These are phyloP conservation scores for Julus scandinavius DNA, from an alignment of 2,888 invertebrate species.

Conservation along the genomic window DNA sequence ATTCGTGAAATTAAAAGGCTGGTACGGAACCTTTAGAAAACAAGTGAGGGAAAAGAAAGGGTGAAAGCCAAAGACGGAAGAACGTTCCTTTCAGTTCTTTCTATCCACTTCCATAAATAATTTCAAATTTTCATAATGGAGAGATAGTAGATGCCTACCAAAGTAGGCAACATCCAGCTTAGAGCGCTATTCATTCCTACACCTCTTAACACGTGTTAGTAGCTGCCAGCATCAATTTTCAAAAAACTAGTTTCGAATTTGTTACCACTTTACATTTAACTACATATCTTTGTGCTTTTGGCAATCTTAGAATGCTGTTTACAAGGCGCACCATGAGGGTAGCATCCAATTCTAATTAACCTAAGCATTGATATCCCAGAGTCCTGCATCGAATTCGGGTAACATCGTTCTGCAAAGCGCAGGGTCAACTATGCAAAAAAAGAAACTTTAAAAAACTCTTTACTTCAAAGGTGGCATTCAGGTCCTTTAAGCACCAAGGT, in stretches of 20 bases:
- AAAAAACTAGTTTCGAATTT: slow-evolving; percentile 25
- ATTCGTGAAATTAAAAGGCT: not conserved
- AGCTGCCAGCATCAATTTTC: not conserved
- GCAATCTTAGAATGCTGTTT: not conserved
- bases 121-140: not conserved
- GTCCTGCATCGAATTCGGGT: not conserved
- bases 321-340: not conserved
- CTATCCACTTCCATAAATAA: slow-evolving; percentile 6
- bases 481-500: slow-evolving; percentile 8
- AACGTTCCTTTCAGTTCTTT: not conserved
- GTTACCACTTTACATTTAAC: slow-evolving; percentile 7
- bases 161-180: not conserved
- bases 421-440: not conserved
- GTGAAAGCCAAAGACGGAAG: not conserved
- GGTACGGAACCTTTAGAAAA: not conserved
- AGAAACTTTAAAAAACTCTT: not conserved
- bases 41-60: not conserved
- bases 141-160: not conserved
- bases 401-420: not conserved
- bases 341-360: slow-evolving; percentile 36
- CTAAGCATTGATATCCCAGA: not conserved
- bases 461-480: not conserved
- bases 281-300: not conserved
- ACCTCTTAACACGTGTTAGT: not conserved
- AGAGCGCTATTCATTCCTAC: not conserved